Evolutionary conservation across 92 coral and sea anemone genomes (phyloP).

Genomic region (Metridium senile): DNA sequence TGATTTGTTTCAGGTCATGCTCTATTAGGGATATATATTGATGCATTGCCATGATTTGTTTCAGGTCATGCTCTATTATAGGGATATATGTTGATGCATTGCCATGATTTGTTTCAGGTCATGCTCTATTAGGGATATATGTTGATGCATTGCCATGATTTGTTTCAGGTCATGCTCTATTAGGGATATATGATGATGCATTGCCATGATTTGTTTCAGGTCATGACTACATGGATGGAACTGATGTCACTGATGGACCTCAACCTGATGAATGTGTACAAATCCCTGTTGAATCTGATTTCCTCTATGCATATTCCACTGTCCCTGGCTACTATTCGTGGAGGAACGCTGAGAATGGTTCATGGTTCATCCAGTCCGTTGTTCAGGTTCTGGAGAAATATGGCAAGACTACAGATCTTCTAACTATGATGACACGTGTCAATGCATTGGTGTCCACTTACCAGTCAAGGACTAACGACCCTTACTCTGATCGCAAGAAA

Average conservation of each 20-base stretch:
- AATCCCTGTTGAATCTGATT: conserved; percentile 86
- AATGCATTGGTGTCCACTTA: conserved; percentile 74
- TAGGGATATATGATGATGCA: neutral
- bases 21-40: no score
- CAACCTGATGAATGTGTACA: conserved; percentile 52
- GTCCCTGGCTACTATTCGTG: conserved; percentile 90
- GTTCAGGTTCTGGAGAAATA: conserved; percentile 55
- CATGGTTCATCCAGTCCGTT: conserved; percentile 89
- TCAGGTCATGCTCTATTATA: no score
- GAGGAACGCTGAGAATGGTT: conserved; percentile 85
- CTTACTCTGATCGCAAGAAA: conserved; percentile 83
- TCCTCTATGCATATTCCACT: conserved; percentile 86
- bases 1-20: no score
- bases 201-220: conserved; percentile 38
- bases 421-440: conserved; percentile 84
- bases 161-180: neutral
- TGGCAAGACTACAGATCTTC: conserved; percentile 65
- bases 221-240: conserved; percentile 93
- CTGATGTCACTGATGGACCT: conserved; percentile 76
- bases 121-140: neutral
- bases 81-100: no score
- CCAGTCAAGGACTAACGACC: conserved; percentile 89
- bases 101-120: no score
- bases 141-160: neutral
- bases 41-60: no score